A percentile compares a stretch with the other conserved stretches of the same genome.
Conservation (phyloP, 2,888 invertebrate species). For the Drosophila pseudotakahashii region DNA sequence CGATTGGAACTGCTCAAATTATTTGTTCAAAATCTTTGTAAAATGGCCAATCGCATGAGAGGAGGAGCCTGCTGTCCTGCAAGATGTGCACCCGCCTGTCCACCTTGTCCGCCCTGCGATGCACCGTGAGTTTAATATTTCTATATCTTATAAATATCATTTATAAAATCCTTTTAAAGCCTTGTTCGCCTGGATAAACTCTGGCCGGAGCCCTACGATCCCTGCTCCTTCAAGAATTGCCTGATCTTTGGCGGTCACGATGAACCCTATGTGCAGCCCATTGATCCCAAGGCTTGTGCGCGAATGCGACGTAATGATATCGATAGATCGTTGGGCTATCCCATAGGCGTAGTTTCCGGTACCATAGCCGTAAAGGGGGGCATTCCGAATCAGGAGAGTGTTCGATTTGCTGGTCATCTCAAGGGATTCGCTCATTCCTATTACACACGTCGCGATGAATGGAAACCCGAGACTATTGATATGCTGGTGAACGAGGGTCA, state of each 20-base stretch:
- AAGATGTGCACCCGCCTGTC: slow-evolving; percentile 1
- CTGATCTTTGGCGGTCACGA: slow-evolving; percentile 65
- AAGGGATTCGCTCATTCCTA: slow-evolving; percentile 79
- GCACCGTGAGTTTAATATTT: slow-evolving; percentile 5
- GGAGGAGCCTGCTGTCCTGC: slow-evolving; percentile 39
- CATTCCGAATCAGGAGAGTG: slow-evolving; percentile 45
- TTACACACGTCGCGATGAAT: slow-evolving; percentile 75
- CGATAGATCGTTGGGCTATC: slow-evolving; percentile 60
- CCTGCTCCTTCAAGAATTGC: slow-evolving; percentile 61
- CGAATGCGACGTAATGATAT: slow-evolving; percentile 26
- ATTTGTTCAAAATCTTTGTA: slow-evolving; percentile 22
- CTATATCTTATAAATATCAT: too few relatives aligned
- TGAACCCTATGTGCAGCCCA: slow-evolving; percentile 50
- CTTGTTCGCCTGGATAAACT: slow-evolving; percentile 21
- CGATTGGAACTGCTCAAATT: slow-evolving; percentile 5
- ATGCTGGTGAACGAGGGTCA: slow-evolving; percentile 77
- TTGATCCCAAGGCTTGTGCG: slow-evolving; percentile 55
- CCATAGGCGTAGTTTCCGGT: slow-evolving; percentile 71
- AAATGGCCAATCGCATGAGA: slow-evolving; percentile 31
- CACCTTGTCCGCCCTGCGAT: not conserved
- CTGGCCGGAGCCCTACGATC: slow-evolving; percentile 35
- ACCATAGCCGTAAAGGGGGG: slow-evolving; percentile 47
- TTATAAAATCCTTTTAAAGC: not conserved
- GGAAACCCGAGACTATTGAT: slow-evolving; percentile 76
- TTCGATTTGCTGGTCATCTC: slow-evolving; percentile 73